A percentile compares a stretch with the other conserved stretches of the same genome.
phyloP scores from a whole-genome alignment of 2,113 vertebrate species.

The Mionectes macconnelli region DNA sequence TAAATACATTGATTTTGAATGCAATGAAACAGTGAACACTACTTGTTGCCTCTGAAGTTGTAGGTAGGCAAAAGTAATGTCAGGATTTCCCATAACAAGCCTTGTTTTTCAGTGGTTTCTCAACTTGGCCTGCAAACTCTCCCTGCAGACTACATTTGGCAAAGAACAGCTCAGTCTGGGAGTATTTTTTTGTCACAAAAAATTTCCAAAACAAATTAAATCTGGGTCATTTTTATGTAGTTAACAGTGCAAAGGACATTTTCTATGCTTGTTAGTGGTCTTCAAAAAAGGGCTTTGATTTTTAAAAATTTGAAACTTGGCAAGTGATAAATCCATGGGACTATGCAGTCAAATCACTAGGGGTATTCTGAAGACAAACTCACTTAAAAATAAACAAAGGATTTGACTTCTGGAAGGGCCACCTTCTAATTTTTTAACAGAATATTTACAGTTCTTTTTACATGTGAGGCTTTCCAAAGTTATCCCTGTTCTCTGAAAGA shows the following conservation, averaged over 20 bases:
- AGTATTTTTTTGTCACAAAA: constrained; percentile 18
- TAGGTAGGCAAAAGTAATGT: neutral
- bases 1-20: constrained; percentile 1
- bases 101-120: constrained; percentile 13
- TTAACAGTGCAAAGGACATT: constrained; percentile 9
- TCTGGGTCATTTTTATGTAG: neutral
- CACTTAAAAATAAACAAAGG: constrained; percentile 19
- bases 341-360: neutral
- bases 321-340: constrained; percentile 27
- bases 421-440: neutral
- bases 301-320: constrained; percentile 13
- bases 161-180: constrained; percentile 17
- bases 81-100: constrained; percentile 23
- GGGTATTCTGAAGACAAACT: constrained; percentile 15
- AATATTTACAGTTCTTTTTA: neutral
- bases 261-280: neutral
- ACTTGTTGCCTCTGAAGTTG: neutral
- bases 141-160: constrained; percentile 21
- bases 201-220: constrained; percentile 22
- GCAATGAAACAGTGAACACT: neutral
- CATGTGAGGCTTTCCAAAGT: neutral
- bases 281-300: constrained; percentile 20
- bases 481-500: neutral
- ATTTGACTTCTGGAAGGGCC: neutral
- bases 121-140: neutral